phyloP scores from a whole-genome alignment of 2,797 vertebrate genomes.

The Etheostoma perlongum region DNA sequence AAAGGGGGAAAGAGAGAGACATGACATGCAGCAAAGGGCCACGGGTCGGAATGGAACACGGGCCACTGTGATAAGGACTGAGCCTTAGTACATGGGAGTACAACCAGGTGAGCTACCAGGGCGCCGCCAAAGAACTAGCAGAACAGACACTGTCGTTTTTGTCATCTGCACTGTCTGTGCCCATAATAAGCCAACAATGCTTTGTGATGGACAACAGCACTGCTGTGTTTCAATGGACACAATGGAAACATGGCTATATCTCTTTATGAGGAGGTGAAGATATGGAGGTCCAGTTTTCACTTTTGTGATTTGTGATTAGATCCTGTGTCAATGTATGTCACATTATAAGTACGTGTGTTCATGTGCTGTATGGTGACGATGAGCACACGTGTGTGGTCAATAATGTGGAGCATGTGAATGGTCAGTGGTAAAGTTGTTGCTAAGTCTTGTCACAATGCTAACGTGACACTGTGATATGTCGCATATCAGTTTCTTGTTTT shows the following conservation, averaged over 20 bases:
- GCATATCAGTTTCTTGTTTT: neutral
- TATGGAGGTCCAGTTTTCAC: neutral
- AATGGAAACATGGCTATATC: slow-evolving; percentile 16
- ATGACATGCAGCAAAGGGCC: too few relatives aligned
- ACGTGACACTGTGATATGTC: neutral
- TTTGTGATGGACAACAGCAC: neutral
- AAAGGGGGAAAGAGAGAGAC: too few relatives aligned
- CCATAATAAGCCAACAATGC: neutral
- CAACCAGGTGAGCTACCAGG: too few relatives aligned
- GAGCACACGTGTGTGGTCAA: neutral
- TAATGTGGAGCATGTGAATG: neutral
- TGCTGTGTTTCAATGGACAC: slow-evolving; percentile 5
- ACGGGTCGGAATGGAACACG: too few relatives aligned
- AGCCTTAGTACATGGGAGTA: too few relatives aligned
- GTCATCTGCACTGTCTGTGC: neutral
- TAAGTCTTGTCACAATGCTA: neutral
- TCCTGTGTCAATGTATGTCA: neutral
- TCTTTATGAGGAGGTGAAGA: slow-evolving; percentile 13
- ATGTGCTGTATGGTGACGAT: neutral
- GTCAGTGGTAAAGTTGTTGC: neutral
- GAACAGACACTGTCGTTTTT: neutral
- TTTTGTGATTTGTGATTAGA: neutral
- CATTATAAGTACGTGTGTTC: slow-evolving; percentile 1
- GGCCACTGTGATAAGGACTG: too few relatives aligned
- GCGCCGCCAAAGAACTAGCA: neutral